A percentile compares a stretch with the other conserved stretches of the same genome.
phyloP scores from a whole-genome alignment of 1,140 invertebrate species.

The Eumaeus atala region DNA sequence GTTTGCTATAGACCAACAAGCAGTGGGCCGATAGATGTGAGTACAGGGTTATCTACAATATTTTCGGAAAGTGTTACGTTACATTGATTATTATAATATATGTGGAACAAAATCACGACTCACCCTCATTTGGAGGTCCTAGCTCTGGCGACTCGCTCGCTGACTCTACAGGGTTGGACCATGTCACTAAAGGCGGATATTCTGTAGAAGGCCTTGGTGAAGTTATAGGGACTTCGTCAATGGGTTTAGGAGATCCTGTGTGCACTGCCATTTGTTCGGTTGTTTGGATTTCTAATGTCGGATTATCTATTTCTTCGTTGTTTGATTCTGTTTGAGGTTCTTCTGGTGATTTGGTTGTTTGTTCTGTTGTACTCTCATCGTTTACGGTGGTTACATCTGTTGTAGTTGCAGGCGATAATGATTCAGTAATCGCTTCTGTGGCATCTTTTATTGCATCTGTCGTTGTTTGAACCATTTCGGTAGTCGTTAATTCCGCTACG shows the following conservation, averaged over 20 bases:
- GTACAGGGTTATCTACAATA: too few species aligned
- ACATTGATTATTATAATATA: too few species aligned
- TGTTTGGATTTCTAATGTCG: slow-evolving; percentile 9
- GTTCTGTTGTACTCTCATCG: slow-evolving; percentile 28
- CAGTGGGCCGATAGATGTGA: too few species aligned
- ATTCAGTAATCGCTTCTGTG: slow-evolving; percentile 23
- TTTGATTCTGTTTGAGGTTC: neutral
- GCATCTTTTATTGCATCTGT: slow-evolving; percentile 12
- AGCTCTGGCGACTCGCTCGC: slow-evolving; percentile 44
- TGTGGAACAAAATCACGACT: slow-evolving; percentile 17
- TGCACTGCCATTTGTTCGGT: slow-evolving; percentile 16
- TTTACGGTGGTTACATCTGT: slow-evolving; percentile 9
- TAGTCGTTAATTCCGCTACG: slow-evolving; percentile 27
- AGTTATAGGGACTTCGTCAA: slow-evolving; percentile 19
- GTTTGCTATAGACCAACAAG: too few species aligned
- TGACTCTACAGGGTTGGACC: slow-evolving; percentile 76
- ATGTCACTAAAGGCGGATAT: slow-evolving; percentile 74
- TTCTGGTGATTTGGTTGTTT: slow-evolving; percentile 25
- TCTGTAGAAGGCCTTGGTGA: slow-evolving; percentile 48
- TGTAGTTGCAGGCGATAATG: slow-evolving; percentile 18
- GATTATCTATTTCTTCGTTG: slow-evolving; percentile 12
- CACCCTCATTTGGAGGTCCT: slow-evolving; percentile 40
- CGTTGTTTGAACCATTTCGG: slow-evolving; percentile 27
- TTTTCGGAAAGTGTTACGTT: too few species aligned
- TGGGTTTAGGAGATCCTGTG: slow-evolving; percentile 5